Evolutionary conservation across 2,797 vertebrate species (phyloP).

Genomic region (Psittacula echo): DNA sequence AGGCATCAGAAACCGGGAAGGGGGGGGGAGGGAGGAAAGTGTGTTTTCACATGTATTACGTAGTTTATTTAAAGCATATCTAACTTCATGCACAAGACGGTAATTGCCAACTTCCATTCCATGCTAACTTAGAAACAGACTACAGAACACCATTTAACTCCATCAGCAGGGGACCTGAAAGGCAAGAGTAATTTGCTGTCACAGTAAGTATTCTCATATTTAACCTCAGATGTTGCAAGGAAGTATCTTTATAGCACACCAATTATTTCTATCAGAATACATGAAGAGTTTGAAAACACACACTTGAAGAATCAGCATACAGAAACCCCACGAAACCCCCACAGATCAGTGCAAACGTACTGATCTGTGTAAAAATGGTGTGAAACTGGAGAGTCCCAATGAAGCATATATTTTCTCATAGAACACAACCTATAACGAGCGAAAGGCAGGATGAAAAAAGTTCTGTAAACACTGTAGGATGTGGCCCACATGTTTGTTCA

Average conservation of each 20-base stretch:
- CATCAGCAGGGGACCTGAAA: neutral
- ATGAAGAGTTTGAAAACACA: neutral
- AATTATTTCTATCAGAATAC: neutral
- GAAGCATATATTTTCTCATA: neutral
- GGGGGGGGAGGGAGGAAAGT: too few species aligned
- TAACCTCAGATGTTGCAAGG: neutral
- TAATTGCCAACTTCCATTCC: neutral
- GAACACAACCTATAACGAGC: neutral
- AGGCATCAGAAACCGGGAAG: neutral
- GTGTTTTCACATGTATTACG: neutral
- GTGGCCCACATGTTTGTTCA: neutral
- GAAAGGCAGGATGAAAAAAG: neutral
- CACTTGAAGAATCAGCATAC: neutral
- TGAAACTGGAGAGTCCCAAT: neutral
- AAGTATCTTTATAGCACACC: neutral
- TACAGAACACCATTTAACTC: neutral
- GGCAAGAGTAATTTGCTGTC: neutral
- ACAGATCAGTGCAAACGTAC: rapidly evolving
- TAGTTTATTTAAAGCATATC: neutral
- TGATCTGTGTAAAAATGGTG: neutral
- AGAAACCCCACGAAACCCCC: neutral
- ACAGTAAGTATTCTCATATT: neutral
- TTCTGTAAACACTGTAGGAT: neutral
- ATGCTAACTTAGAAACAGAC: neutral
- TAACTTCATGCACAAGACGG: neutral